Base-by-base conservation (phyloP, 2,888 invertebrate species). In the Cetonia aurata region DNA sequence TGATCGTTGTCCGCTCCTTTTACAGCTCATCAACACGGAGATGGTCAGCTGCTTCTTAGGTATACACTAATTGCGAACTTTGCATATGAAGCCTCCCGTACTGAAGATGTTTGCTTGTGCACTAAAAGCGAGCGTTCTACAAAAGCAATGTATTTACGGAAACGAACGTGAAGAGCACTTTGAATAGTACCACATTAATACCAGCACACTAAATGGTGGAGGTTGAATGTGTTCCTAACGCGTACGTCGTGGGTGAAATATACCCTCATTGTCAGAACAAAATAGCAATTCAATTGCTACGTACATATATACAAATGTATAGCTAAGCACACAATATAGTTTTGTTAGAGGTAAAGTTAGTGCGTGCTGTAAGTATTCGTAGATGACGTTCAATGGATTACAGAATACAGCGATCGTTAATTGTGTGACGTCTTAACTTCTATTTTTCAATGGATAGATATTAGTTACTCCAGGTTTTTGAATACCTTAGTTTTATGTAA, bases 221-320 rank as follows among this genome's bases (percentile, higher is more conserved):
- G 13, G 48, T 50, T 62, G 62, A 62, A 62, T 50, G 33, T 48
- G 48, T 62, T 48, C 33, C 4, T 62, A 62, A 31, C 62, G 33
- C 62, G 33, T 33, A 37, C 31, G 48, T 62, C 33, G 44, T 15
- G 25, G 33, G 62, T 62, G 62, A 62, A 48, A 48, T 62, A 62
- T 50, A 62, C 48, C 62, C 33, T 15, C 46, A 62, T 62, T 62
- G 62, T 62, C 48, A 42, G 62, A 31, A 25, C 13, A 62, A 62
- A 62, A 48, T 62, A 48, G 31, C 62, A 48, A 48, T 62, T 62
- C 62, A 62, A 62, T 62, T 62, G 48, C 62, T 25, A 25, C 25
- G 25, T 25, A 25, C 25, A 4, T 25, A 25, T 10, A 10, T 25
- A 25, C 25, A 4, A 3, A 25, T 4, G 25, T 25, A 25, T 10